These are phyloP conservation scores for Chloroclystis v-ata DNA, from an alignment of 2,888 invertebrate genomes.

Conservation along the genomic window DNA sequence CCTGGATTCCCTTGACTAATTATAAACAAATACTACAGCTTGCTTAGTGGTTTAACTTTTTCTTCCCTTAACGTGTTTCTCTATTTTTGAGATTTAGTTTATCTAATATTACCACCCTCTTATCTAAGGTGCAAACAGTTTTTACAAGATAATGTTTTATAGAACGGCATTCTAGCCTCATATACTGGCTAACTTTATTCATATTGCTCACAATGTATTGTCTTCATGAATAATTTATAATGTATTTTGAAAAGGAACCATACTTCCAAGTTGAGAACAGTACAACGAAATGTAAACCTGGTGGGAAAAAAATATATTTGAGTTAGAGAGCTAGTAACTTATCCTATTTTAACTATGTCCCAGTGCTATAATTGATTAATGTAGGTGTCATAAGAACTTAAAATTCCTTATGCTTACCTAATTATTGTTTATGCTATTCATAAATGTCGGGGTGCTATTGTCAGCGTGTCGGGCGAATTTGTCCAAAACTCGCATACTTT, in stretches of 20 bases:
- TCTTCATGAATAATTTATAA: neutral
- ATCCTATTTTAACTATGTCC: constrained; percentile 1
- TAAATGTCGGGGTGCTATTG: constrained; percentile 61
- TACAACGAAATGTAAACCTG: constrained; percentile 10
- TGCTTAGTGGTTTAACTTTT: constrained; percentile 32
- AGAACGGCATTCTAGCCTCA: too few relatives aligned
- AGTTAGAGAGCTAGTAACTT: neutral
- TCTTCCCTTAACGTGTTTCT: constrained; percentile 5
- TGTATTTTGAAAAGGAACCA: neutral
- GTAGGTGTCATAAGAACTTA: neutral
- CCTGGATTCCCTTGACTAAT: constrained; percentile 28
- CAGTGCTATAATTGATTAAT: constrained; percentile 31
- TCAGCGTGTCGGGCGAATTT: constrained; percentile 16
- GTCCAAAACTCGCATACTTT: neutral
- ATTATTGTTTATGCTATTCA: constrained; percentile 33
- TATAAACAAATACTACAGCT: constrained; percentile 27
- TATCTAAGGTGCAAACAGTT: constrained; percentile 52
- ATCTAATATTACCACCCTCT: constrained; percentile 36
- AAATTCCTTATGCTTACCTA: neutral
- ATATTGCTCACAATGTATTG: too few relatives aligned
- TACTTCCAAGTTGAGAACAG: too few relatives aligned
- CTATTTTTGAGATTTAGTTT: constrained; percentile 22
- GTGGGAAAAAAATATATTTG: too few relatives aligned
- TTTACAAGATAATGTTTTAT: neutral
- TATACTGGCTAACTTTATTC: too few relatives aligned